A percentile compares a stretch with the other conserved stretches of the same genome.
Conservation (phyloP, 2,888 invertebrate species). For the Drosophila niveifrons region DNA sequence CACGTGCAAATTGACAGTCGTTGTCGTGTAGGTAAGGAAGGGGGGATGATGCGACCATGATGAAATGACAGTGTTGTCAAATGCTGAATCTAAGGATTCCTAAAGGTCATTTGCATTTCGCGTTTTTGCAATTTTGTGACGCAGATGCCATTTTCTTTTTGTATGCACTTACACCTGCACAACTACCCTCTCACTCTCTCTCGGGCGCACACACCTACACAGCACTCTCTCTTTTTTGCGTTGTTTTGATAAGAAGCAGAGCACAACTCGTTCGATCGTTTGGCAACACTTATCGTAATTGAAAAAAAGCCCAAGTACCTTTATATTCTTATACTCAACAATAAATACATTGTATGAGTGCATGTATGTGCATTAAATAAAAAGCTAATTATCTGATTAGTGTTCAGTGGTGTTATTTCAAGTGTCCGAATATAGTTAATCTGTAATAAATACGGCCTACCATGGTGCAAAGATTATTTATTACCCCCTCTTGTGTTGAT, state of each 20-base stretch:
- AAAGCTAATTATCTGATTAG: constrained; percentile 62
- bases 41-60: constrained; percentile 17
- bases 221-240: constrained; percentile 8
- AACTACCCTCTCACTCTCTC: not conserved
- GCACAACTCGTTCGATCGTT: constrained; percentile 52
- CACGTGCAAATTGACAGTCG: constrained; percentile 50
- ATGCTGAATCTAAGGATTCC: constrained; percentile 41
- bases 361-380: constrained; percentile 32
- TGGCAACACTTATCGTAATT: constrained; percentile 77
- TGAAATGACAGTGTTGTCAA: constrained; percentile 2
- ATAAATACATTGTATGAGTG: not conserved
- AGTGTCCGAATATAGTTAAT: constrained; percentile 37
- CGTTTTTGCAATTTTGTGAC: constrained; percentile 34
- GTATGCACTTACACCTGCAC: constrained; percentile 33
- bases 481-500: constrained; percentile 20
- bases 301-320: constrained; percentile 23
- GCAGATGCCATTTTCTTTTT: constrained; percentile 40
- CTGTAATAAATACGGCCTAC: constrained; percentile 23
- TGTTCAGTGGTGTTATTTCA: constrained; percentile 20
- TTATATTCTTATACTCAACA: constrained; percentile 4
- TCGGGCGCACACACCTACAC: constrained; percentile 8
- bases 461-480: constrained; percentile 52
- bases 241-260: constrained; percentile 40
- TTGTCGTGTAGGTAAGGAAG: not conserved
- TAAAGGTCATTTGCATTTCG: constrained; percentile 53